These are phyloP conservation scores for Cyclargus thomasi DNA, from an alignment of 1,140 invertebrate species.

Conservation along the genomic window DNA sequence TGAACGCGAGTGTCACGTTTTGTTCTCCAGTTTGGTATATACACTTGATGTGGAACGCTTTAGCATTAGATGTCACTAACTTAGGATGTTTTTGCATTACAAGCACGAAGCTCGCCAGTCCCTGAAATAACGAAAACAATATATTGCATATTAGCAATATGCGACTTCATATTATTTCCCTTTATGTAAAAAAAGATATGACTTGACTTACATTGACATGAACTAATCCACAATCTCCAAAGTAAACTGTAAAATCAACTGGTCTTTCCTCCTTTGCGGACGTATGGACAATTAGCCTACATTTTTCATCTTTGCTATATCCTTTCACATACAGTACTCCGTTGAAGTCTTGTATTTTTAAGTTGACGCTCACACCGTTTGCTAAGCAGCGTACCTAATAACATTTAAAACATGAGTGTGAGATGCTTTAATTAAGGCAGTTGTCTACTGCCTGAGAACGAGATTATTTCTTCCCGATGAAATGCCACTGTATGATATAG, in stretches of 20 bases:
- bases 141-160: neutral
- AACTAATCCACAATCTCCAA: conserved; percentile 92
- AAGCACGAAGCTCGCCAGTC: conserved; percentile 92
- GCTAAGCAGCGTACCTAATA: conserved; percentile 86
- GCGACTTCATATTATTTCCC: neutral
- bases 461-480: too few relatives aligned
- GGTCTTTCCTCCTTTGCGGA: conserved; percentile 80
- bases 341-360: conserved; percentile 90
- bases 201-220: conserved; percentile 87
- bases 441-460: too few relatives aligned
- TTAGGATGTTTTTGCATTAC: conserved; percentile 97
- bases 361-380: conserved; percentile 92
- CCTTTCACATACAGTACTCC: conserved; percentile 96
- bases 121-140: conserved; percentile 73
- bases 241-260: conserved; percentile 93
- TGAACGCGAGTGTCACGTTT: conserved; percentile 94
- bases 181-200: neutral
- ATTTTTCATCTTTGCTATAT: conserved; percentile 93
- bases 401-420: conserved; percentile 2
- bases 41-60: conserved; percentile 96
- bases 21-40: conserved; percentile 95
- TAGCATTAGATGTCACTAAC: conserved; percentile 94
- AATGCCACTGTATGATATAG: too few relatives aligned
- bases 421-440: too few relatives aligned
- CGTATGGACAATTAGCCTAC: conserved; percentile 85